Base-by-base conservation (phyloP, 2,888 invertebrate genomes). In the Stenotaenia linearis region DNA sequence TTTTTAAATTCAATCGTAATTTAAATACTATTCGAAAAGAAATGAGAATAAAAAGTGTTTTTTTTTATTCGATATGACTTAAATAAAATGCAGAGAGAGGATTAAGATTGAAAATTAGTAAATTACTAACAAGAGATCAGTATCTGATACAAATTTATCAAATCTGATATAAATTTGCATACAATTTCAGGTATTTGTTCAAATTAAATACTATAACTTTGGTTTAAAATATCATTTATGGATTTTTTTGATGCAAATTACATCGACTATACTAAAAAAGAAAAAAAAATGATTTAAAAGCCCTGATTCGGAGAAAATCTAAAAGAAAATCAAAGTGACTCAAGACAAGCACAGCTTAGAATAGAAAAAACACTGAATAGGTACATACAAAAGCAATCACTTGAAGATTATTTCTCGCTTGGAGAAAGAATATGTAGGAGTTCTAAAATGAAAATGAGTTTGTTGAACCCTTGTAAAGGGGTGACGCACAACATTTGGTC, bases 401-500 rank as follows among this genome's bases (percentile, higher is more conserved):
- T 69, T 69, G 69, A 28, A 69, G 28, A 28, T 7, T 69, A 18
- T 50, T 50, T 50, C 18, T 45, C 18, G 1, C 18, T 40, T 69
- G 23, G 10, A 25, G 9, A 25, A 28, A 25, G 28, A 69, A 69
- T 25, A 28, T 28, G 5, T 15, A 10, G 18, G 56, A 28, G 69
- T 69, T 69, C 25, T 28, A 69, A 56, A 56, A 56, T 18, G 21
- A 56, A 56, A 56, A 23, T 23, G 56, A 56, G 56, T 56, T 56
- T 23, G 2, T 18, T 23, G 5, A 56, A 69, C 10, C 69, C 69
- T 28, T 69, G n/a, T n/a, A 56, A 25, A 69, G 9, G 69, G 69
- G 69, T 69, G 69, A 69, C 69, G 69, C 61, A 69, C 69, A 69
- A 12, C 23, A 28, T 25, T 69, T 69, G 69, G 69, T 69, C 69